These are phyloP conservation scores for Amaurobius ferox DNA, from an alignment of 2,888 invertebrate species.

Conservation along the genomic window DNA sequence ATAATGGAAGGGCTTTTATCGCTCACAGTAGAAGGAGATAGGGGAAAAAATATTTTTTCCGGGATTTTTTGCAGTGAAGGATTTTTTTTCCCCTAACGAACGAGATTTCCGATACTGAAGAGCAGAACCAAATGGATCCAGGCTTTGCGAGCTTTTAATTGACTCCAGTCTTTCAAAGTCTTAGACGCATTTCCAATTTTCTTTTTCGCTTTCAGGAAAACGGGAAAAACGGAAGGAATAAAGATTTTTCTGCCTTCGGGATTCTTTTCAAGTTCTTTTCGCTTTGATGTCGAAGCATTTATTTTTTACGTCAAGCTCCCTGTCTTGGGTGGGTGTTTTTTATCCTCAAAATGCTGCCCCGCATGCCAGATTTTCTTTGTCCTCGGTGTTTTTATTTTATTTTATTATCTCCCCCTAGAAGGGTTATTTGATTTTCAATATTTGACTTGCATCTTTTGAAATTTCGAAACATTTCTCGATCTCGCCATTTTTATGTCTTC, in stretches of 20 bases:
- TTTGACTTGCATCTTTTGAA: neutral
- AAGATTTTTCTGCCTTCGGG: slow-evolving; percentile 8
- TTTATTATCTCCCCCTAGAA: neutral
- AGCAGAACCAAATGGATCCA: slow-evolving; percentile 31
- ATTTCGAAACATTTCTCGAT: neutral
- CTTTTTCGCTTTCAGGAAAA: neutral
- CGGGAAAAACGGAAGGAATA: neutral
- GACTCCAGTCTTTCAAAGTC: slow-evolving; percentile 46
- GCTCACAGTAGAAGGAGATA: slow-evolving; percentile 59
- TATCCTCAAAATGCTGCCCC: neutral
- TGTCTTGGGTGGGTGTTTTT: slow-evolving; percentile 1
- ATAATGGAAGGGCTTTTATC: slow-evolving; percentile 71
- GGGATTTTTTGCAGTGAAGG: neutral
- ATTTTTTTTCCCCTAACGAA: slow-evolving; percentile 32
- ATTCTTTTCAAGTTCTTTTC: slow-evolving; percentile 12
- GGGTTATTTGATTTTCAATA: slow-evolving; percentile 6
- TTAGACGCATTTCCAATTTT: slow-evolving; percentile 19
- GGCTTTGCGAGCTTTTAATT: slow-evolving; percentile 59
- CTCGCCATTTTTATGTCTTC: neutral
- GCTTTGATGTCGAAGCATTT: slow-evolving; percentile 9
- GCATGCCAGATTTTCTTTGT: slow-evolving; percentile 5
- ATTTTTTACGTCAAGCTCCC: neutral
- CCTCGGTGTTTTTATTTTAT: neutral
- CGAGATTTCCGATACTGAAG: slow-evolving; percentile 61
- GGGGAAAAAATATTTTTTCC: slow-evolving; percentile 23